Evolutionary conservation across 2,888 invertebrate genomes (phyloP), one percentile per base, ranked within the genome.

Genomic region (Philonicus albiceps): DNA sequence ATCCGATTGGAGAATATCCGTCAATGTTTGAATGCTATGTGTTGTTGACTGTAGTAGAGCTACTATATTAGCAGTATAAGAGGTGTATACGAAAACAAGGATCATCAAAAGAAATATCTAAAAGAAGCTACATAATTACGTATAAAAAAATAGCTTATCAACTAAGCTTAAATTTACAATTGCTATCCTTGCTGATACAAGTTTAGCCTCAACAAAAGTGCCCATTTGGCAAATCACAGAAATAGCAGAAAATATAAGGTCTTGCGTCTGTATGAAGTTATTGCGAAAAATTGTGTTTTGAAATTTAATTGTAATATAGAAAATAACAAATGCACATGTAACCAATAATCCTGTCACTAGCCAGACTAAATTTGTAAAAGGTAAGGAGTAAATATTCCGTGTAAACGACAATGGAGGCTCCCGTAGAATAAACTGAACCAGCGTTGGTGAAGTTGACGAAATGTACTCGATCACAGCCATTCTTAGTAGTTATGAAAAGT

Each of bases 31-130:
- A 4, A 96, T 94, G 8, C 94, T 94, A 5, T 94, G 93, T 30
- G 95, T 94, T 0, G 95, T 94, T 0, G 95, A 94, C 87, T 95
- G 94, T 1, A 96, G 92, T 7, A 96, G 90, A 2, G 93, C 93
- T 3, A 96, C 94, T 87, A 94, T 95, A 90, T 95, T 95, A 0
- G 95, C 96, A 0, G 95, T 95, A 90, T 95, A 96, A 0, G 95
- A 94, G 0, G 95, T 94, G 90, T 95, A 95, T 2, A 96, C 90
- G 87, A 94, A 93, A 87, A 94, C 93, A 11, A 94, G 90, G 0
- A 93, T 92, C 2, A 95, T 88, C 88, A 95, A 94, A 0, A 95
- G 91, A 40, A 95, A 92, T 1, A 96, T 92, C 4, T 95, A 93
- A 7, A 80, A 83, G 22, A n/a, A n/a, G n/a, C n/a, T 49, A 2